Percentiles rank a stretch among this genome's conserved stretches.
These are phyloP conservation scores for Monomorium pharaonis DNA, from an alignment of 1,140 invertebrate genomes.

Conservation along the genomic window DNA sequence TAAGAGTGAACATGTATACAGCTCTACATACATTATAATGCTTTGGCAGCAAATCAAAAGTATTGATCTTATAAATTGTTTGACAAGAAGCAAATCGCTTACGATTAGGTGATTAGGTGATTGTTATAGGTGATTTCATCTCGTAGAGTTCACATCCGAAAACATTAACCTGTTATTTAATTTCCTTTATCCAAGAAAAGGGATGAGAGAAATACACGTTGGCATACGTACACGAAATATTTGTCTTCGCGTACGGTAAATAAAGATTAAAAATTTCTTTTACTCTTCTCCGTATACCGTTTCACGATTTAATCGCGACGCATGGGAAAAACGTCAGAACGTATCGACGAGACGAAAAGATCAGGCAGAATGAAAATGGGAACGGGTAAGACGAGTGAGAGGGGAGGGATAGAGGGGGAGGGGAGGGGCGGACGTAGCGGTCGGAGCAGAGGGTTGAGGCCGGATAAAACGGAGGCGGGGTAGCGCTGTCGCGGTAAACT, in stretches of 20 bases:
- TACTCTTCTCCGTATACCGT: neutral
- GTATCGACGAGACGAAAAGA: constrained; percentile 71
- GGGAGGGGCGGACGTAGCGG: constrained; percentile 16
- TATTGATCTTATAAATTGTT: neutral
- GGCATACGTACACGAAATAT: neutral
- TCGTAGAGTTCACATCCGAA: neutral
- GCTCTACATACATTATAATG: neutral
- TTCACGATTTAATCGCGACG: constrained; percentile 40
- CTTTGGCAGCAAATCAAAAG: neutral
- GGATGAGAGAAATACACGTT: neutral
- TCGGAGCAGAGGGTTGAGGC: constrained; percentile 40
- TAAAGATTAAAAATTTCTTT: constrained; percentile 29
- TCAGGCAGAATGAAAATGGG: constrained; percentile 59
- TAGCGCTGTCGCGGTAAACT: constrained; percentile 82
- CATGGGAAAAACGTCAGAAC: constrained; percentile 58
- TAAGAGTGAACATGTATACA: neutral
- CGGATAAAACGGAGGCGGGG: constrained; percentile 56
- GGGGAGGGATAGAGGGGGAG: constrained; percentile 24
- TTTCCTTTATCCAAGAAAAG: neutral
- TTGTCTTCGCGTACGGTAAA: neutral
- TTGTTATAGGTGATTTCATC: neutral
- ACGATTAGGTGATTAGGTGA: too few relatives aligned
- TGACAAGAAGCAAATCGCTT: neutral
- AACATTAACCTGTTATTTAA: too few relatives aligned
- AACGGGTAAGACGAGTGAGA: constrained; percentile 56